Evolutionary conservation across 1,140 invertebrate species (phyloP).

Genomic region (Cotesia typhae): DNA sequence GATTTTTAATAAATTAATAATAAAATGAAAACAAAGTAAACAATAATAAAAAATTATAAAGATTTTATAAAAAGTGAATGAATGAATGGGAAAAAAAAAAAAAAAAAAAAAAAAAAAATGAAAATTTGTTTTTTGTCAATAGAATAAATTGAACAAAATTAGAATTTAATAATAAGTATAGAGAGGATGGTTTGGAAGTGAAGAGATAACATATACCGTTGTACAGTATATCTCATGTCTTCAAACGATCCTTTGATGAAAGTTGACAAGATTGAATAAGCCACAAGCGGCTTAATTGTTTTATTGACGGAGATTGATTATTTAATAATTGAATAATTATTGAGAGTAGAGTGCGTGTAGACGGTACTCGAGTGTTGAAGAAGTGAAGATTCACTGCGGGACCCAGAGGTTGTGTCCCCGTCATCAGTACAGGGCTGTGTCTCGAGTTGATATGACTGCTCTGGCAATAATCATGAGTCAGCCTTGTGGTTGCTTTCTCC

Average conservation of each 20-base stretch:
- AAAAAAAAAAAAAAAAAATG: not conserved
- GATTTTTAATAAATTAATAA: not conserved
- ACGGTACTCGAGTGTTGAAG: conserved; percentile 61
- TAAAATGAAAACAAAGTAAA: not conserved
- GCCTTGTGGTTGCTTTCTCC: not conserved
- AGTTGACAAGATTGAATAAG: not conserved
- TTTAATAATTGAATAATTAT: conserved; percentile 49
- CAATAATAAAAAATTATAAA: not conserved
- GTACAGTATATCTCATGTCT: conserved; percentile 23
- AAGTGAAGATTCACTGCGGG: conserved; percentile 39
- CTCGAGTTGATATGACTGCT: not conserved
- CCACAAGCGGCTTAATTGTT: conserved; percentile 1
- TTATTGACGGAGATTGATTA: conserved; percentile 45
- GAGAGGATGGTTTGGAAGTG: not conserved
- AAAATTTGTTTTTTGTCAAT: not conserved
- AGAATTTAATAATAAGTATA: no score
- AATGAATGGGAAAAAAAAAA: not conserved
- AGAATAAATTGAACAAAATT: not conserved
- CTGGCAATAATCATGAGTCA: conserved; percentile 2
- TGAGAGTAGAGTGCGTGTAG: conserved; percentile 56
- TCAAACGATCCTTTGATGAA: conserved; percentile 12
- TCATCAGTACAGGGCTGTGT: conserved; percentile 14
- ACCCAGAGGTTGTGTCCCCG: conserved; percentile 16
- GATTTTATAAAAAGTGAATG: not conserved
- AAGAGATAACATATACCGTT: conserved; percentile 18